These are phyloP conservation scores for Zaprionus taronus DNA, from an alignment of 1,140 invertebrate species.

Conservation along the genomic window DNA sequence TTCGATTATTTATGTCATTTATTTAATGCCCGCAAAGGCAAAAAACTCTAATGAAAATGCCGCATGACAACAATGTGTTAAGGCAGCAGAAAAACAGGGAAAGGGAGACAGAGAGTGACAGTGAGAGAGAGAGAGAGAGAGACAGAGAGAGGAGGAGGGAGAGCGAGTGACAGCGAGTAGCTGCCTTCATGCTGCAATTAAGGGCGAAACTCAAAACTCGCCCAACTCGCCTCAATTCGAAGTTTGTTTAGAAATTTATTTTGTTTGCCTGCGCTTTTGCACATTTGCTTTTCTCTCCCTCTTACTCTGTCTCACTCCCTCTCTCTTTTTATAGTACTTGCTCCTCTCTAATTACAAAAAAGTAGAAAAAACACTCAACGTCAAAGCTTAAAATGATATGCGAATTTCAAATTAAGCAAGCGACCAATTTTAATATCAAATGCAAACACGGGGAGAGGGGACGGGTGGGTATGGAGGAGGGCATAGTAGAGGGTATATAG, in stretches of 20 bases:
- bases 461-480: background rate
- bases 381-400: slow-evolving; percentile 20
- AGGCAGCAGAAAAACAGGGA: background rate
- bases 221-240: background rate
- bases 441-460: slow-evolving; percentile 5
- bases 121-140: background rate
- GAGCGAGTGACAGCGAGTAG: background rate
- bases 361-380: slow-evolving; percentile 2
- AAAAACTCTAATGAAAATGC: slow-evolving; percentile 15
- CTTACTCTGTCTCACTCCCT: rapidly evolving
- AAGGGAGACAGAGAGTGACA: background rate
- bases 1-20: slow-evolving; percentile 48
- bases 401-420: slow-evolving; percentile 36
- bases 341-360: background rate
- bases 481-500: background rate
- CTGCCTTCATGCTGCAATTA: background rate
- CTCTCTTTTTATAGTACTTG: background rate
- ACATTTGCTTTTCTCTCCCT: background rate
- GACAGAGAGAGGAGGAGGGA: background rate
- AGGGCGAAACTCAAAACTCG: background rate
- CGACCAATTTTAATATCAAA: slow-evolving; percentile 43
- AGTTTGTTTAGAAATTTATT: slow-evolving; percentile 1
- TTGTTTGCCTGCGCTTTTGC: background rate
- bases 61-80: slow-evolving; percentile 13
- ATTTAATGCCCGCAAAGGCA: slow-evolving; percentile 19